phyloP scores from a whole-genome alignment of 2,888 invertebrate species.

The Sarcophaga rosellei region DNA sequence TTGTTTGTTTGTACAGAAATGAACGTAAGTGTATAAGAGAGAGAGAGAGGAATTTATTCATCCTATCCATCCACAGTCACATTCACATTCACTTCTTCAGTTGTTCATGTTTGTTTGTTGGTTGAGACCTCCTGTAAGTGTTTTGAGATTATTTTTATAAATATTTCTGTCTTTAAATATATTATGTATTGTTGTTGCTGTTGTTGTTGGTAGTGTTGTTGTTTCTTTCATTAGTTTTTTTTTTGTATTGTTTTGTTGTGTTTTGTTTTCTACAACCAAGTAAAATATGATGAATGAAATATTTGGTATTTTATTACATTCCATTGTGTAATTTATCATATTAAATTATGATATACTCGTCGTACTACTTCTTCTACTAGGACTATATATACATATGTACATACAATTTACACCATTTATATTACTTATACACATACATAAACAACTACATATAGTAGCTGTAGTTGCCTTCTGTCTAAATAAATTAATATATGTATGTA shows the following conservation, averaged over 20 bases:
- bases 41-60: not conserved
- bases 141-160: slow-evolving; percentile 49
- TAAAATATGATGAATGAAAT: slow-evolving; percentile 58
- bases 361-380: no score
- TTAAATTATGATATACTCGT: slow-evolving; percentile 39
- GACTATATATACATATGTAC: not conserved
- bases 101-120: slow-evolving; percentile 13
- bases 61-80: slow-evolving; percentile 11
- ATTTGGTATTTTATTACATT: slow-evolving; percentile 59
- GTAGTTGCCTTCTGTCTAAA: not conserved
- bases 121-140: slow-evolving; percentile 64
- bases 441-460: not conserved
- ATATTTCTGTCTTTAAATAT: slow-evolving; percentile 1
- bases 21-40: not conserved
- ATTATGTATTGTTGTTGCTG: not conserved
- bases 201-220: not conserved
- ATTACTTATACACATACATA: not conserved
- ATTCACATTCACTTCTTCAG: slow-evolving; percentile 29
- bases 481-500: not conserved
- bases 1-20: slow-evolving; percentile 17
- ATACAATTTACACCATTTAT: not conserved
- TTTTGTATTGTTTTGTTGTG: not conserved
- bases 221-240: slow-evolving; percentile 20
- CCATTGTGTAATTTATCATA: slow-evolving; percentile 59
- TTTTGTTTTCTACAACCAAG: slow-evolving; percentile 27